Base-by-base conservation (phyloP, 2,113 vertebrate species). In the Colistium nudipinnis region DNA sequence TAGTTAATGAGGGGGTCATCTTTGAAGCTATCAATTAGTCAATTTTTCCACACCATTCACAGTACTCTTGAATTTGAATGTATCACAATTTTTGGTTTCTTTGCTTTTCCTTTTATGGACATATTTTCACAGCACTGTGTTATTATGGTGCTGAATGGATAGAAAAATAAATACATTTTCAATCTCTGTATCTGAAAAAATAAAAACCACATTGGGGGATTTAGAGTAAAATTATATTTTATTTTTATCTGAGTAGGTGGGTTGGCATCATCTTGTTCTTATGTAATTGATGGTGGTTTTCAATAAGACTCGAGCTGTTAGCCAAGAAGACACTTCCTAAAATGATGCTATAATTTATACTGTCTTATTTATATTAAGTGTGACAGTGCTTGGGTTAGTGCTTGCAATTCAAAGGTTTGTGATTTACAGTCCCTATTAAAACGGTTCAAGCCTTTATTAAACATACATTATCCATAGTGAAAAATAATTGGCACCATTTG, bases 21-120 rank as follows among this genome's bases (percentile, higher is more conserved):
- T 81, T 80, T 86, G 67, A 81, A 80, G 74, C 65, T 47, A 48
- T 45, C 65, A 38, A 35, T n/a, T 73, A 62, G 76, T 88, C 59
- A 54, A 17, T 80, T 45, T 69, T 74, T 25, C 25, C 56, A 7
- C 4, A 48, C 54, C 20, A 35, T 59, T 60, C 44, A 33, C 31
- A 62, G 38, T 33, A 53, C 43, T 33, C 63, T 35, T 25, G 75
- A 48, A 24, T 22, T 68, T 1, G 25, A 57, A 73, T 67, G 41
- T 43, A 52, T 44, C 31, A 24, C 19, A 62, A 0, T 4, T 16
- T 54, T 13, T 38, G 6, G 20, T 48, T 54, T 4, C 24, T 66
- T 39, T 52, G 7, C 39, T 6, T 6, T 38, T 22, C 6, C 16
- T 67, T 51, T 30, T 48, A 5, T 16, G 13, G 13, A 5, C 39